Percentiles rank a stretch among this genome's conserved stretches.
phyloP scores from a whole-genome alignment of 2,797 vertebrate species.

The Tympanoctomys barrerae region DNA sequence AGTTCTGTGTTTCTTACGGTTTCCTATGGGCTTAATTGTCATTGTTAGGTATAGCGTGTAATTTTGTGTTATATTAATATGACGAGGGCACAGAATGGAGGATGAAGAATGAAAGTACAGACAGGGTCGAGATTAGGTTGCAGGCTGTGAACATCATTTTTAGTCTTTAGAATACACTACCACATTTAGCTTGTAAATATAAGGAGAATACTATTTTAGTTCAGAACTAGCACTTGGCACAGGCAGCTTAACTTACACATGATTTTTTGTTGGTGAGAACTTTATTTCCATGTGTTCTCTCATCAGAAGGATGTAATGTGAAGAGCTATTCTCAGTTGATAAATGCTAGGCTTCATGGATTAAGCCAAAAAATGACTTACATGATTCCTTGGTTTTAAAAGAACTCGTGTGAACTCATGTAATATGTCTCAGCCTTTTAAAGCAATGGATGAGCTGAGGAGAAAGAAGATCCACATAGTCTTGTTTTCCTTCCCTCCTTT shows the following conservation, averaged over 20 bases:
- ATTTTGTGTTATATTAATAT: conserved; percentile 55
- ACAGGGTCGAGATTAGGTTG: background rate
- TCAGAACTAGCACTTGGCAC: background rate
- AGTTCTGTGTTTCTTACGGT: background rate
- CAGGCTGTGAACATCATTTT: background rate
- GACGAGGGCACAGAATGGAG: background rate
- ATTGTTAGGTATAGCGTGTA: background rate
- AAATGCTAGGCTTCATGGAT: background rate
- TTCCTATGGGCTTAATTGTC: conserved; percentile 40
- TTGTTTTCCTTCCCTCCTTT: background rate
- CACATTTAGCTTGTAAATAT: background rate
- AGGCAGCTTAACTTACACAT: background rate
- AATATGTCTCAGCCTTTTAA: background rate
- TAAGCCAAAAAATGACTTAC: conserved; percentile 5
- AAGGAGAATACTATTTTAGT: background rate
- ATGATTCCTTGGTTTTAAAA: conserved; percentile 46
- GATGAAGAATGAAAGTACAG: conserved; percentile 23
- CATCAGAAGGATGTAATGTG: background rate
- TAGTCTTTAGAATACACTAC: background rate
- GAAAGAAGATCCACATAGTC: background rate
- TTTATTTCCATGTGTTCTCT: background rate
- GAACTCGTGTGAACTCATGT: background rate
- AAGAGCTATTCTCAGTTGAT: background rate
- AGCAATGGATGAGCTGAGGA: conserved; percentile 28
- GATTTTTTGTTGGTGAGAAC: background rate